These are phyloP conservation scores for Carcharodon carcharias DNA, from an alignment of 2,797 vertebrate genomes.

Conservation along the genomic window DNA sequence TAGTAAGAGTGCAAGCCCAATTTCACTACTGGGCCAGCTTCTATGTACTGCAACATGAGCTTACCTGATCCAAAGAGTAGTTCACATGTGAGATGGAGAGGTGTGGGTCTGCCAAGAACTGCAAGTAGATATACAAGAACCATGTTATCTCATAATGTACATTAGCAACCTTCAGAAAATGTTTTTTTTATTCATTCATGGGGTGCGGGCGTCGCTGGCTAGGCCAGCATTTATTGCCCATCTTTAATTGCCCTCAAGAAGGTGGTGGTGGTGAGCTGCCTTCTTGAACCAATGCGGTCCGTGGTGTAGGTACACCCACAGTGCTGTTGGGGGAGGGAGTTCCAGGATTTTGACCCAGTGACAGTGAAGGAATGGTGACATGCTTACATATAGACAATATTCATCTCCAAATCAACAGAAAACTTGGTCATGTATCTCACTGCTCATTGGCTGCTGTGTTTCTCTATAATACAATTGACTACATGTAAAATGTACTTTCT, in stretches of 20 bases:
- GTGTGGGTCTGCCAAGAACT: constrained; percentile 94
- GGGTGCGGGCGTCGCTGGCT: too few species aligned
- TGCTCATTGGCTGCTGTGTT: not conserved
- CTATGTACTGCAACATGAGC: constrained; percentile 26
- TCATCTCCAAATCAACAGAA: not conserved
- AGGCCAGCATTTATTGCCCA: too few species aligned
- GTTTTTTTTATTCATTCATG: too few species aligned
- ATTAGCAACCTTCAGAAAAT: constrained; percentile 25
- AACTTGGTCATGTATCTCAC: not conserved
- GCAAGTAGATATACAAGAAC: constrained; percentile 49
- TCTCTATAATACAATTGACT: not conserved
- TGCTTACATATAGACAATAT: not conserved
- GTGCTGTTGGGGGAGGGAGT: too few species aligned
- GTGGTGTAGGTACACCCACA: too few species aligned
- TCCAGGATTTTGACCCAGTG: too few species aligned
- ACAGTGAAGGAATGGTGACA: not conserved
- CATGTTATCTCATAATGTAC: not conserved
- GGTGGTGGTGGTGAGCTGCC: too few species aligned
- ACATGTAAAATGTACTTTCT: not conserved
- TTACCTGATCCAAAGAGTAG: constrained; percentile 92
- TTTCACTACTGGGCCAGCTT: constrained; percentile 29
- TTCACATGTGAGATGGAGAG: constrained; percentile 92
- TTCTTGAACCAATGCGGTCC: too few species aligned
- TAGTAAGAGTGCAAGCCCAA: not conserved
- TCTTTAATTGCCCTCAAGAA: too few species aligned